phyloP scores from a whole-genome alignment of 2,888 invertebrate genomes.

The Carcina quercana region DNA sequence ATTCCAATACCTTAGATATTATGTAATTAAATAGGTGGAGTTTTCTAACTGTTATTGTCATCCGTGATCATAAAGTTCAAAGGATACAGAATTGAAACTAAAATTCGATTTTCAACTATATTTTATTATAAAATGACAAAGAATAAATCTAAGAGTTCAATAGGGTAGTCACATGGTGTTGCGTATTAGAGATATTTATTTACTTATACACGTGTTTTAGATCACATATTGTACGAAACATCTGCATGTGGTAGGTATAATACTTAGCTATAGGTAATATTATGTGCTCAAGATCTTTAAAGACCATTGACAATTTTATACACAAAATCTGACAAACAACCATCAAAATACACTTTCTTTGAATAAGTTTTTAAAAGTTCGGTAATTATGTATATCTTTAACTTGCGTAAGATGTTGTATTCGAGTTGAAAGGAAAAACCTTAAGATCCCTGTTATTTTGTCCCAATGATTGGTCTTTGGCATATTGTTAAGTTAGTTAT shows the following conservation, averaged over 20 bases:
- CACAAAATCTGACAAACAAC: slow-evolving; percentile 43
- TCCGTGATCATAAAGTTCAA: too few relatives aligned
- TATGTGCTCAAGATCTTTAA: slow-evolving; percentile 15
- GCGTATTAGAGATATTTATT: slow-evolving; percentile 53
- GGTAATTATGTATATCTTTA: slow-evolving; percentile 26
- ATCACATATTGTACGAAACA: slow-evolving; percentile 52
- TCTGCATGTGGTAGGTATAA: too few relatives aligned
- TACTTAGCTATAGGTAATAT: too few relatives aligned
- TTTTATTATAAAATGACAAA: slow-evolving; percentile 84
- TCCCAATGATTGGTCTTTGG: slow-evolving; percentile 70
- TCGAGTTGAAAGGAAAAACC: slow-evolving; percentile 55
- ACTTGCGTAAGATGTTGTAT: slow-evolving; percentile 22
- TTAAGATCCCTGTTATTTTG: slow-evolving; percentile 66
- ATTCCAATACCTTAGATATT: too few relatives aligned
- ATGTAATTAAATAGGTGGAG: too few relatives aligned
- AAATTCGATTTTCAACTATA: slow-evolving; percentile 62
- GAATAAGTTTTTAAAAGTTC: slow-evolving; percentile 50
- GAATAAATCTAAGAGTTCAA: slow-evolving; percentile 81
- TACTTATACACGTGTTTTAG: slow-evolving; percentile 41
- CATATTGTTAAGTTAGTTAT: slow-evolving; percentile 54
- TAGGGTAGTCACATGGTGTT: slow-evolving; percentile 71
- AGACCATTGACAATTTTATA: slow-evolving; percentile 31
- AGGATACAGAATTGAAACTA: slow-evolving; percentile 25
- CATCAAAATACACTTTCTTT: slow-evolving; percentile 52
- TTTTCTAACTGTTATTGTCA: too few relatives aligned